Evolutionary conservation across 2,797 vertebrate species (phyloP).

Genomic region (Malacoctenus gilli): DNA sequence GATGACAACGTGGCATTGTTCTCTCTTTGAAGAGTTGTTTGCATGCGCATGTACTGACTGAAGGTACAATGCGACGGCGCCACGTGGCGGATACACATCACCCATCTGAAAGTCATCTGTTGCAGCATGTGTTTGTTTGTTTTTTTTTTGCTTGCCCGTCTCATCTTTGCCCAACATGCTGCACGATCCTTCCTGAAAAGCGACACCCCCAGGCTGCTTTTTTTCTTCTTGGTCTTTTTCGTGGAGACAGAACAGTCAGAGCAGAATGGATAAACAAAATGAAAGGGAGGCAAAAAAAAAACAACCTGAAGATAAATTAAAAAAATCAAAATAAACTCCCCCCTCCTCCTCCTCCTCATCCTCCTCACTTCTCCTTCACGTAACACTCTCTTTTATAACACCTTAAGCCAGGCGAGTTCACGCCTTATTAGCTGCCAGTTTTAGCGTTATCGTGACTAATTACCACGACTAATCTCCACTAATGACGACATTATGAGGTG

Average conservation of each 20-base stretch:
- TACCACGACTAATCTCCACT: slow-evolving; percentile 71
- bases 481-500: slow-evolving; percentile 68
- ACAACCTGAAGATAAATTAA: slow-evolving; percentile 35
- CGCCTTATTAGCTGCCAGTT: slow-evolving; percentile 65
- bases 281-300: too few species aligned
- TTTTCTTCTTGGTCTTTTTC: not conserved
- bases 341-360: slow-evolving; percentile 12
- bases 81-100: not conserved
- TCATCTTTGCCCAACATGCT: slow-evolving; percentile 5
- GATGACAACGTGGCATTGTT: too few species aligned
- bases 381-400: slow-evolving; percentile 29
- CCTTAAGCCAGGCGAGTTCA: slow-evolving; percentile 53
- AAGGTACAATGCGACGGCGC: too few species aligned
- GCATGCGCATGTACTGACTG: too few species aligned
- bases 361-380: slow-evolving; percentile 21
- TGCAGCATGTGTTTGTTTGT: slow-evolving; percentile 9
- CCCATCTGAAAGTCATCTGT: slow-evolving; percentile 1
- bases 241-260: not conserved
- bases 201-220: not conserved
- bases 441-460: slow-evolving; percentile 63
- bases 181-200: slow-evolving; percentile 9
- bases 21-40: too few species aligned
- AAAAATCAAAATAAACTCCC: slow-evolving; percentile 23
- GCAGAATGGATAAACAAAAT: not conserved
- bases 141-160: slow-evolving; percentile 1